Conservation (phyloP, 2,113 vertebrate species). For the Phylloscopus trochilus region DNA sequence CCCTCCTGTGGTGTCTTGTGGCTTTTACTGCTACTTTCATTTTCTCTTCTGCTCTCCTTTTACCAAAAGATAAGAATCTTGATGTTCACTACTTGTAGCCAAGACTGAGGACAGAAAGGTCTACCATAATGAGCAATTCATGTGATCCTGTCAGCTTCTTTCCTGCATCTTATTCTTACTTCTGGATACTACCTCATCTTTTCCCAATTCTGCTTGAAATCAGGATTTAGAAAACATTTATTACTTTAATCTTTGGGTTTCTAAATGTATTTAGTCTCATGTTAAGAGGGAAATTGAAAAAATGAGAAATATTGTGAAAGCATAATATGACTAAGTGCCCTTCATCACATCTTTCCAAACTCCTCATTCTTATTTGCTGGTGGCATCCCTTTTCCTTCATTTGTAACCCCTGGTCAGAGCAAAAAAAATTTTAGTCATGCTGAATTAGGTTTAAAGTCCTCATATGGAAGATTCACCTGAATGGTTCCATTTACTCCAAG, state of each 20-base stretch:
- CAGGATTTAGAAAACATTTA: neutral
- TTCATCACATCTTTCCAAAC: neutral
- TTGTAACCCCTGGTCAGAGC: neutral
- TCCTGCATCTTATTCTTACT: neutral
- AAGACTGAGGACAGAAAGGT: neutral
- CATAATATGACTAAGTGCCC: neutral
- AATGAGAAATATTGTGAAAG: neutral
- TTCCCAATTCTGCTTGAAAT: neutral
- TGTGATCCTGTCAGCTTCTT: neutral
- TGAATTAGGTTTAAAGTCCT: neutral
- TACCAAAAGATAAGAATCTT: neutral
- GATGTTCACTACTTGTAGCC: neutral
- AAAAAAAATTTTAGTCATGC: neutral
- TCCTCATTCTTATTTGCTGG: neutral
- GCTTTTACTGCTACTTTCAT: slow-evolving; percentile 16
- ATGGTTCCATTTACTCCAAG: neutral
- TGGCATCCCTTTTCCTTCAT: neutral
- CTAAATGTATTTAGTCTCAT: neutral
- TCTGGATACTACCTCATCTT: neutral
- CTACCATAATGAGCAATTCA: neutral
- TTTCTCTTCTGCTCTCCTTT: neutral
- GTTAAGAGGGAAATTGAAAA: neutral
- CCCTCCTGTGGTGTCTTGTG: slow-evolving; percentile 62
- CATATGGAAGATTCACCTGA: neutral
- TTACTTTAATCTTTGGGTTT: neutral